Evolutionary conservation across 2,113 vertebrate species (phyloP), one percentile per base, ranked within the genome.

Genomic region (Hemibagrus wyckioides): DNA sequence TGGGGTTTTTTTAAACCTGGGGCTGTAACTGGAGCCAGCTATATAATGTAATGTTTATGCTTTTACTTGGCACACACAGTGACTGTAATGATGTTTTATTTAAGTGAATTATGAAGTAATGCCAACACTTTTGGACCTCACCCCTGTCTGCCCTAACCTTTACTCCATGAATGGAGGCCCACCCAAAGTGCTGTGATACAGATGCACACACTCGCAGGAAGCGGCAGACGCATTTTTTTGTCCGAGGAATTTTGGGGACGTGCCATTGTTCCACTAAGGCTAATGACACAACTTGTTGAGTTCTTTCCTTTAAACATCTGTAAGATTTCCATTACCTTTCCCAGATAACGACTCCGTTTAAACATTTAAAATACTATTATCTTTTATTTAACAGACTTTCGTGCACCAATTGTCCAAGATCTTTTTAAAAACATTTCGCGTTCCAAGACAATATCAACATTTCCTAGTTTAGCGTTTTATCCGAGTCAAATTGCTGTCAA

Each of bases 31-130:
- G 19, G 83, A 88, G 73, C 65, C 75, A 77, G 56, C 25, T 30
- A 44, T 79, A 65, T 86, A 86, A 36, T 84, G 88, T 84, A 88
- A 87, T 89, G 88, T 89, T 91, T 89, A 89, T 73, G 86, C 86
- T 84, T 84, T 71, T 50, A 80, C 88, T 89, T 88, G 88, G 90
- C 86, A 67, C 36, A 79, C 33, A 41, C 65, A 25, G 39, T 52
- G 73, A 83, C 88, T 89, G 59, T 87, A 87, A 89, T 77, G 48
- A 87, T 85, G 84, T 86, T 87, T 84, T 85, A 90, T 88, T 88
- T 88, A 84, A 90, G 87, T 84, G 56, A 86, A 87, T 89, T 77
- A 88, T 88, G 88, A 91, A 91, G 83, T 89, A 86, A 88, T 67
- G 84, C 90, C 86, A 88, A 85, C 84, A 84, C 52, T 86, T 89